A percentile compares a stretch with the other conserved stretches of the same genome.
Conservation (phyloP, 1,140 invertebrate genomes). For the Pseudachorutes palmiensis region DNA sequence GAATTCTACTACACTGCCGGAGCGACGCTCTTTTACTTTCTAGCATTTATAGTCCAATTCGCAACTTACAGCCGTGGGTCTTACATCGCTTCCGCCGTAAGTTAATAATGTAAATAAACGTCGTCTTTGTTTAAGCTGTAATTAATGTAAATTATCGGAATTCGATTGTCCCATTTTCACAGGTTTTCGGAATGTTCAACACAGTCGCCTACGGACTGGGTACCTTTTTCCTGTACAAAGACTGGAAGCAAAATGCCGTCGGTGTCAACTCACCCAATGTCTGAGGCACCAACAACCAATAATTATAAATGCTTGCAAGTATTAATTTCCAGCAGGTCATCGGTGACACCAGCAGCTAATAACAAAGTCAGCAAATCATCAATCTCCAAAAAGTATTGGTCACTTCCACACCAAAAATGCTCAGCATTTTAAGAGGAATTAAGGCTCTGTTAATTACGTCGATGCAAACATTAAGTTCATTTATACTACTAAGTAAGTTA, state of each 20-base stretch:
- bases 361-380: too few species aligned
- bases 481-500: neutral
- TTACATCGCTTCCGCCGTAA: slow-evolving; percentile 67
- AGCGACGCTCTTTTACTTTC: slow-evolving; percentile 61
- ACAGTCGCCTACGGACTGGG: slow-evolving; percentile 66
- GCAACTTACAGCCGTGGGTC: slow-evolving; percentile 43
- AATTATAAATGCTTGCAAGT: neutral
- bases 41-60: slow-evolving; percentile 70
- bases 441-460: neutral
- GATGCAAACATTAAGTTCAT: neutral
- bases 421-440: neutral
- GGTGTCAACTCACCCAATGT: slow-evolving; percentile 29
- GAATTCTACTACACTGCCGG: slow-evolving; percentile 67
- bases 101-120: slow-evolving; percentile 29
- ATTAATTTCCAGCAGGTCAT: neutral
- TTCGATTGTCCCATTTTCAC: too few species aligned
- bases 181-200: slow-evolving; percentile 74
- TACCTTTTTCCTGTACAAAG: slow-evolving; percentile 63
- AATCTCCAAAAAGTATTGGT: neutral
- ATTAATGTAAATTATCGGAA: too few species aligned
- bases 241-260: slow-evolving; percentile 55
- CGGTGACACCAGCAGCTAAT: too few species aligned
- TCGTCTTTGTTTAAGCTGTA: slow-evolving; percentile 1
- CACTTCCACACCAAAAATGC: neutral
- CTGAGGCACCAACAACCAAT: neutral